Conservation (phyloP, 2,113 vertebrate genomes). For the Charina bottae region DNA sequence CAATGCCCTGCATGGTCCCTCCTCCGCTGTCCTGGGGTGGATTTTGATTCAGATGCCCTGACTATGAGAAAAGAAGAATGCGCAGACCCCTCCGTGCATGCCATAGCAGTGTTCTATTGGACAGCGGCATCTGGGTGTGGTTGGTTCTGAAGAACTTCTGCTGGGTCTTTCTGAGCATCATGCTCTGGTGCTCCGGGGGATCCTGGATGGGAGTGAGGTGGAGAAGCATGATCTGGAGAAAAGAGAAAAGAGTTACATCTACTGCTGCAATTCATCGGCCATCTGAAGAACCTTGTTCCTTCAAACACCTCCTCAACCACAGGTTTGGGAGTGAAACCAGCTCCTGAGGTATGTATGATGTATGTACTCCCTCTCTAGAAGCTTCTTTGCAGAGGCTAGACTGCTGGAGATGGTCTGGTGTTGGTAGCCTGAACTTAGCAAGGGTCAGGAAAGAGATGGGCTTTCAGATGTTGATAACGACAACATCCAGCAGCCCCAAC, state of each 20-base stretch:
- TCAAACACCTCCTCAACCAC: background rate
- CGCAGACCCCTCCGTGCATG: background rate
- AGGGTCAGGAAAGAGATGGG: background rate
- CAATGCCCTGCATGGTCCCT: no score
- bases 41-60: background rate
- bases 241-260: background rate
- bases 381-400: background rate
- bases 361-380: background rate
- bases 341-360: no score
- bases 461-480: background rate
- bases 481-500: no score
- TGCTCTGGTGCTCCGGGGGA: conserved; percentile 33
- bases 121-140: background rate
- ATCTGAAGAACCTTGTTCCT: no score
- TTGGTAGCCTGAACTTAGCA: background rate
- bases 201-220: conserved; percentile 69
- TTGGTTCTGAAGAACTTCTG: background rate
- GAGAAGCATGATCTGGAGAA: conserved; percentile 18
- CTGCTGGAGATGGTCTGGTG: background rate
- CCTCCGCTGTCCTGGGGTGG: background rate
- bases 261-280: background rate
- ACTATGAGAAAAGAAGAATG: background rate
- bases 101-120: conserved; percentile 18
- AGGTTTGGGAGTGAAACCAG: background rate
- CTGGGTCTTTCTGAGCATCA: background rate